Base-by-base conservation (phyloP, 2,888 invertebrate genomes). In the Choreutis nemorana region DNA sequence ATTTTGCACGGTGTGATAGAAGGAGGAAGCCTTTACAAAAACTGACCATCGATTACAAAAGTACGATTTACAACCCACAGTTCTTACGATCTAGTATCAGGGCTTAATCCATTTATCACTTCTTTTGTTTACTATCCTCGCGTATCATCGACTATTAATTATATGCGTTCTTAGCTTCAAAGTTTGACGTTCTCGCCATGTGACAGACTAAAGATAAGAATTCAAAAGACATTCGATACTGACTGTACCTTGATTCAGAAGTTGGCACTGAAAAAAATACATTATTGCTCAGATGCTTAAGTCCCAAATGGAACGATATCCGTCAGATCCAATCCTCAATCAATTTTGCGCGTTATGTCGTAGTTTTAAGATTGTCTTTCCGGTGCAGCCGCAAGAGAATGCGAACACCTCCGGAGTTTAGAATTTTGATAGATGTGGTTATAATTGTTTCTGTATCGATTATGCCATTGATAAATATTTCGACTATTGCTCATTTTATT, bases 371-470 rank as follows among this genome's bases (percentile, higher is more conserved):
- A 58, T 50, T 35, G 37, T 41, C 40, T 49, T 50, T 60, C 33
- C 40, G 40, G 34, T 44, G 28, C 16, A 11, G 28, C 21, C 20
- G 22, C 30, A 14, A 11, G 49, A 50, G 50, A 53, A 53, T 59
- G 45, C 40, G 37, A 54, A 59, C 50, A 50, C 51, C 53, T 55
- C 45, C 50, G 48, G 54, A 67, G 63, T 67, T 65, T 60, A 70
- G 63, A 66, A 70, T 73, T 68, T 75, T 77, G 78, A 78, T 78
- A 66, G 66, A 78, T 78, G 75, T 63, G 64, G 66, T 78, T 78
- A 77, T 78, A 78, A 78, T 78, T 78, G 77, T 78, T 78, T 75
- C 72, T 70, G 73, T 77, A 77, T 78, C 77, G 78, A 78, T 78
- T 77, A 78, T 78, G 77, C 73, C 77, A 77, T 75, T 77, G 77